Evolutionary conservation across 2,113 vertebrate genomes (phyloP).

Genomic region (Mustelus asterias): DNA sequence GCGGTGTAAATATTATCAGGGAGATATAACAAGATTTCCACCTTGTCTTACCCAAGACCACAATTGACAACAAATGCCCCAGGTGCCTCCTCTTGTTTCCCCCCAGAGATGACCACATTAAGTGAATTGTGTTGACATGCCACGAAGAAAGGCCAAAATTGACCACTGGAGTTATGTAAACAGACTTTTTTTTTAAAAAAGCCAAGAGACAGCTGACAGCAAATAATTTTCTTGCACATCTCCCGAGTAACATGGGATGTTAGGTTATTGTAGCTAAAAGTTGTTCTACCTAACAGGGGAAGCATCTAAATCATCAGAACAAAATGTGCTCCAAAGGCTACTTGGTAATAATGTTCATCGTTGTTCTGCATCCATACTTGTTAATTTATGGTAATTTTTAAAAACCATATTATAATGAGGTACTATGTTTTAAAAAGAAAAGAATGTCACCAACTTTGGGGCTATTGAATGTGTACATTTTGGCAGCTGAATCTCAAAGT

Average conservation of each 20-base stretch:
- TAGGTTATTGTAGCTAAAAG: background rate
- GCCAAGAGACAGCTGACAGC: background rate
- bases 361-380: background rate
- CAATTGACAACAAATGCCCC: background rate
- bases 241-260: background rate
- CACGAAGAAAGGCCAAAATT: background rate
- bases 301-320: background rate
- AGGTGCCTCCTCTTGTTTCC: too few relatives aligned
- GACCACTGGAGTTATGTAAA: background rate
- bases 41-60: background rate
- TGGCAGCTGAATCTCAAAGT: background rate
- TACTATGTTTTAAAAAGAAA: too few relatives aligned
- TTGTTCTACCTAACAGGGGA: background rate
- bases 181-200: background rate
- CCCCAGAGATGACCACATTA: background rate
- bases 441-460: background rate
- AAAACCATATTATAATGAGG: too few relatives aligned
- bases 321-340: background rate
- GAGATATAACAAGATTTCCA: too few relatives aligned
- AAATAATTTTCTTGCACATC: background rate
- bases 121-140: background rate
- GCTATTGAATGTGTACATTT: background rate
- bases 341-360: background rate
- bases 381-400: background rate
- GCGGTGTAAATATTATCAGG: too few relatives aligned